Evolutionary conservation across 1,140 invertebrate genomes (phyloP).

Genomic region (Heliothis virescens): DNA sequence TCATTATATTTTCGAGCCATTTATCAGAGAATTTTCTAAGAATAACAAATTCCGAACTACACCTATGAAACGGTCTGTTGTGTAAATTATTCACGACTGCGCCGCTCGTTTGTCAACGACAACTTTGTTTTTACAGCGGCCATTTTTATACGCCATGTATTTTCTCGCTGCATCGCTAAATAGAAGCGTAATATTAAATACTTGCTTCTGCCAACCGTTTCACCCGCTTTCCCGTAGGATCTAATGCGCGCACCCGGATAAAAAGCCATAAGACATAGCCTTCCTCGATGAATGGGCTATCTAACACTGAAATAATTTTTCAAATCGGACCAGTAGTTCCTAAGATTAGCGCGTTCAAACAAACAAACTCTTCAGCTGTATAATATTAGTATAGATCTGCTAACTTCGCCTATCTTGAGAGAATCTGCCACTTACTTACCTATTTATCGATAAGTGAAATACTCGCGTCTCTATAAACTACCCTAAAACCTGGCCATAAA

Average conservation of each 20-base stretch:
- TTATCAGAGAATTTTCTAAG: conserved; percentile 23
- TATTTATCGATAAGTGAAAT: conserved; percentile 50
- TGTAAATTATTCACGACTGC: conserved; percentile 22
- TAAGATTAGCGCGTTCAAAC: too few relatives aligned
- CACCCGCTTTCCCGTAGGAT: too few relatives aligned
- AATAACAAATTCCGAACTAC: conserved; percentile 9
- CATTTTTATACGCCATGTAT: conserved; percentile 20
- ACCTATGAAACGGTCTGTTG: conserved; percentile 8
- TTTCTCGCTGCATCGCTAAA: conserved; percentile 17
- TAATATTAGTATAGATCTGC: too few relatives aligned
- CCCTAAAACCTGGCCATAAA: conserved; percentile 43
- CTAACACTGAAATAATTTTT: too few relatives aligned
- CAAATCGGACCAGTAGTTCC: too few relatives aligned
- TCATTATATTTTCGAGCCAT: conserved; percentile 6
- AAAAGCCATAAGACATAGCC: too few relatives aligned
- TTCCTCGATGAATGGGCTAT: too few relatives aligned
- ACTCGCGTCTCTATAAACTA: conserved; percentile 49
- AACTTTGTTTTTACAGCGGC: conserved; percentile 25
- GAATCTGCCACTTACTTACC: conserved; percentile 29
- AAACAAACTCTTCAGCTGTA: too few relatives aligned
- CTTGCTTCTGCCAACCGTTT: too few relatives aligned
- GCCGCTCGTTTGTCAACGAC: conserved; percentile 36
- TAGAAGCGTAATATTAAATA: conserved; percentile 9
- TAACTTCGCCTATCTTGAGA: background rate
- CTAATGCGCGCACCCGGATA: too few relatives aligned